Percentiles rank a stretch among this genome's conserved stretches.
These are phyloP conservation scores for Engraulis encrasicolus DNA, from an alignment of 2,113 vertebrate genomes.

Conservation along the genomic window DNA sequence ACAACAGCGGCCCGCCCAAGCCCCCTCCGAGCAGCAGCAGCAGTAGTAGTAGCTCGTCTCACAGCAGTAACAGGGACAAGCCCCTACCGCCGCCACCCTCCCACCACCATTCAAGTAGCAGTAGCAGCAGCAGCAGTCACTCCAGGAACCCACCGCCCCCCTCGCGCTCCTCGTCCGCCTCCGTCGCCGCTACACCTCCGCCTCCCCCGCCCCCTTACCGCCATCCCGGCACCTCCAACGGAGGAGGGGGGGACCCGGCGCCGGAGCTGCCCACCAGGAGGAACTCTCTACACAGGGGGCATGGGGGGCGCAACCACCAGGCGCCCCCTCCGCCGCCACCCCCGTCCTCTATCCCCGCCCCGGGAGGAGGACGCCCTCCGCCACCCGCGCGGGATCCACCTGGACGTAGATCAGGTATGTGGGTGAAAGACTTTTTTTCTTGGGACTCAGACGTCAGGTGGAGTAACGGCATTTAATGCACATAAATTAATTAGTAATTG, in stretches of 20 bases:
- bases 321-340: conserved; percentile 76
- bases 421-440: no score
- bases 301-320: conserved; percentile 79
- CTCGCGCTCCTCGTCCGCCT: conserved; percentile 74
- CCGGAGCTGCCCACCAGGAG: conserved; percentile 93
- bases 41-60: conserved; percentile 68
- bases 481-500: no score
- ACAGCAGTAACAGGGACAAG: conserved; percentile 80
- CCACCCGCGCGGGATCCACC: conserved; percentile 79
- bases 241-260: conserved; percentile 84
- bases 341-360: conserved; percentile 61
- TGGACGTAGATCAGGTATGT: conserved; percentile 70
- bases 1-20: conserved; percentile 73
- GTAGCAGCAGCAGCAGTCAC: conserved; percentile 65
- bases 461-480: no score
- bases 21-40: no score
- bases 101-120: no score
- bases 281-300: conserved; percentile 90
- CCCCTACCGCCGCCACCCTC: conserved; percentile 73
- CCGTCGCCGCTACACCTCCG: conserved; percentile 78
- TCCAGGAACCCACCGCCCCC: conserved; percentile 80
- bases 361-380: conserved; percentile 70
- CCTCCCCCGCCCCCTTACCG: conserved; percentile 78
- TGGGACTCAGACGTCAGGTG: no score
- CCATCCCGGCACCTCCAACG: conserved; percentile 91